A percentile compares a stretch with the other conserved stretches of the same genome.
Conservation (phyloP, 2,888 invertebrate genomes). For the Cartodere bifasciata region DNA sequence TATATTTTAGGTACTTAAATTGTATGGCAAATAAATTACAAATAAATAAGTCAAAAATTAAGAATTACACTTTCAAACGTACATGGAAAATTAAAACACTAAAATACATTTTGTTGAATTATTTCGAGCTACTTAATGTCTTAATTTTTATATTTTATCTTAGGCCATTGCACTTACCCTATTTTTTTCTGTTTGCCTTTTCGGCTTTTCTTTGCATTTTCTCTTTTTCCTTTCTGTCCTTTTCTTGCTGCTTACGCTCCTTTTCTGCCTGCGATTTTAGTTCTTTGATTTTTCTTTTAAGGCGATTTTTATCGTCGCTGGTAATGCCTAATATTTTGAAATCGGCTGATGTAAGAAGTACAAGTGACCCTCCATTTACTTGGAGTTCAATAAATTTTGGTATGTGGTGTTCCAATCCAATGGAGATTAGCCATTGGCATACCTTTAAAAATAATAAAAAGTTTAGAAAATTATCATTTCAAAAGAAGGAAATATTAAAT, state of each 20-base stretch:
- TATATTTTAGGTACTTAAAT: no score
- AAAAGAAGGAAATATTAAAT: no score
- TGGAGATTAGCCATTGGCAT: slow-evolving; percentile 76
- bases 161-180: no score
- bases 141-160: no score
- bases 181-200: slow-evolving; percentile 54
- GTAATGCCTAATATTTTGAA: slow-evolving; percentile 75
- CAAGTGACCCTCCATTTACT: slow-evolving; percentile 75
- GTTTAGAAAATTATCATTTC: slow-evolving; percentile 8
- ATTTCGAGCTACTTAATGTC: neutral
- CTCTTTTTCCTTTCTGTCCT: slow-evolving; percentile 71
- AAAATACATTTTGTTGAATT: no score
- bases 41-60: no score
- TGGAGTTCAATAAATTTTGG: slow-evolving; percentile 78
- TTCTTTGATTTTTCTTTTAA: slow-evolving; percentile 79
- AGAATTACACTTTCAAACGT: slow-evolving; percentile 13
- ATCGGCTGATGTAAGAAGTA: slow-evolving; percentile 82
- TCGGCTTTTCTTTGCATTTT: slow-evolving; percentile 79
- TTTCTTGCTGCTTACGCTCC: slow-evolving; percentile 65
- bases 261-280: slow-evolving; percentile 61
- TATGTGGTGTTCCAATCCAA: slow-evolving; percentile 78
- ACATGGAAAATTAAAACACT: no score
- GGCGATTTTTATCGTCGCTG: slow-evolving; percentile 67
- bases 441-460: slow-evolving; percentile 46
- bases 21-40: no score